Evolutionary conservation across 1,140 invertebrate genomes (phyloP).

Genomic region (Thalassaphorura encarpata): DNA sequence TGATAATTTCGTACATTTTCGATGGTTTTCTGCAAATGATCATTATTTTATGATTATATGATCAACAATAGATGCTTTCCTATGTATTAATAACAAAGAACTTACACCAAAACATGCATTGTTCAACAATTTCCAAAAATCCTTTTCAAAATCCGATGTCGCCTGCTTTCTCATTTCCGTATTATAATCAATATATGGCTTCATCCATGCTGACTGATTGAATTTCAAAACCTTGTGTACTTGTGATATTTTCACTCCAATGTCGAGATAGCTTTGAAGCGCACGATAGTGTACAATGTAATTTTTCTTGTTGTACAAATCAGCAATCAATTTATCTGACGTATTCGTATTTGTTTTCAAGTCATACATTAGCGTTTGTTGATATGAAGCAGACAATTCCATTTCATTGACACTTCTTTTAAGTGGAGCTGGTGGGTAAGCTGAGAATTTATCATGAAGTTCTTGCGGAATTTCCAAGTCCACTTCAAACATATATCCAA

Average conservation of each 20-base stretch:
- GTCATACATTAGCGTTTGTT: conserved; percentile 1
- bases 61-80: too few relatives aligned
- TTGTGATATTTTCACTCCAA: conserved; percentile 9
- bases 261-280: conserved; percentile 6
- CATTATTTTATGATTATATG: too few relatives aligned
- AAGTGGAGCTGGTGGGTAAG: conserved; percentile 43
- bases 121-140: conserved; percentile 42
- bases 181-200: conserved; percentile 9
- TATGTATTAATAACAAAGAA: too few relatives aligned
- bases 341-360: neutral
- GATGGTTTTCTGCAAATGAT: too few relatives aligned
- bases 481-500: conserved; percentile 46
- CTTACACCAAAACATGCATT: conserved; percentile 41
- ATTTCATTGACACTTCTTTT: conserved; percentile 16
- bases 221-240: conserved; percentile 15
- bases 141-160: conserved; percentile 39
- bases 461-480: conserved; percentile 35
- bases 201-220: conserved; percentile 8
- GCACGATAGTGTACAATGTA: conserved; percentile 15
- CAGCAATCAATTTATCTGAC: conserved; percentile 10
- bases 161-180: conserved; percentile 34
- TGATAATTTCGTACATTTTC: neutral
- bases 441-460: conserved; percentile 44
- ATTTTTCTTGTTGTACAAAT: conserved; percentile 7
- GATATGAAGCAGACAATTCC: conserved; percentile 8